Conservation (phyloP, 2,113 vertebrate species). For the Thryonomys swinderianus region DNA sequence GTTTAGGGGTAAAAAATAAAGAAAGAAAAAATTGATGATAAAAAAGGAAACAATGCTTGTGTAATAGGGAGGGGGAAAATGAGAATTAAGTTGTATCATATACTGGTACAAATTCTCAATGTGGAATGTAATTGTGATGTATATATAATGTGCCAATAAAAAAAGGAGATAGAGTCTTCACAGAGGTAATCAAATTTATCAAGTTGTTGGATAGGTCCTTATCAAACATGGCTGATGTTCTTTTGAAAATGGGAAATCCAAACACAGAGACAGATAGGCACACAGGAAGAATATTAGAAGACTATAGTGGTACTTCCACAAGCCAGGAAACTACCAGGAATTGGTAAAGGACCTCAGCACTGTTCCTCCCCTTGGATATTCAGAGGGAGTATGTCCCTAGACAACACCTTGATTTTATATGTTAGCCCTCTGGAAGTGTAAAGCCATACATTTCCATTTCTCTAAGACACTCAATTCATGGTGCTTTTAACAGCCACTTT, state of each 20-base stretch:
- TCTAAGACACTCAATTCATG: neutral
- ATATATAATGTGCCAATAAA: too few relatives aligned
- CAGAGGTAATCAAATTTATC: neutral
- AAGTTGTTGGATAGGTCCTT: neutral
- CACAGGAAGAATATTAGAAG: neutral
- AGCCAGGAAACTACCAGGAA: neutral
- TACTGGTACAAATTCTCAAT: too few relatives aligned
- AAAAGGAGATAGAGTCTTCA: neutral
- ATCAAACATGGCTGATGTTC: neutral
- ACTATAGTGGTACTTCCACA: fast-evolving
- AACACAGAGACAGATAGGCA: neutral
- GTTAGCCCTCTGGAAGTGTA: neutral
- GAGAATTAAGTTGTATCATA: too few relatives aligned
- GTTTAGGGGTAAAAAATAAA: too few relatives aligned
- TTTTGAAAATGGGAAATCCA: neutral
- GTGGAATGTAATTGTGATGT: too few relatives aligned
- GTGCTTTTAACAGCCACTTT: neutral
- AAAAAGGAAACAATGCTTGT: too few relatives aligned
- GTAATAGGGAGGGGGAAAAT: too few relatives aligned
- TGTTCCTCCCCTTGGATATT: neutral
- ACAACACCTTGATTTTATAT: neutral
- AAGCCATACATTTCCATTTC: neutral
- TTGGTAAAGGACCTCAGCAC: neutral
- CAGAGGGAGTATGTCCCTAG: neutral
- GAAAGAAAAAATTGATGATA: too few relatives aligned